Evolutionary conservation across 1,140 invertebrate species (phyloP).

Genomic region (Drosophila lini): DNA sequence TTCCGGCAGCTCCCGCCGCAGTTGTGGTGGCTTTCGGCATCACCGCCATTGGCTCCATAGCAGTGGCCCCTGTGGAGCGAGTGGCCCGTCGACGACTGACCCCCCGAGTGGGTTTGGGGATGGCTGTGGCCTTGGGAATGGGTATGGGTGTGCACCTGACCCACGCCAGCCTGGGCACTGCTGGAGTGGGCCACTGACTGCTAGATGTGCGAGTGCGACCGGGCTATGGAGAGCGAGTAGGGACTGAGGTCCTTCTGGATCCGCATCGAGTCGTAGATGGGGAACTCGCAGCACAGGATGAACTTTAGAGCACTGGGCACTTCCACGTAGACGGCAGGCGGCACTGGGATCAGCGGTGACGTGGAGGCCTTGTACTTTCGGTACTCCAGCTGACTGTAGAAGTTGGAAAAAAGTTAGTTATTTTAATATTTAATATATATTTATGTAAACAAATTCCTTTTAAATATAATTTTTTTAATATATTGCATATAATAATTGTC

Average conservation of each 20-base stretch:
- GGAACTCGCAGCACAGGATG: constrained; percentile 93
- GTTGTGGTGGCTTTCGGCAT: constrained; percentile 77
- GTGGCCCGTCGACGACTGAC: constrained; percentile 52
- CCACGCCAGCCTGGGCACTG: constrained; percentile 67
- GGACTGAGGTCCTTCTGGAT: constrained; percentile 89
- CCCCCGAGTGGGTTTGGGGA: constrained; percentile 34
- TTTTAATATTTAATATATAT: no score
- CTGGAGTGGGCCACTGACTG: constrained; percentile 83
- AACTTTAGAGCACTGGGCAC: constrained; percentile 93
- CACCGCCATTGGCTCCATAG: constrained; percentile 78
- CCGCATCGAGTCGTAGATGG: constrained; percentile 91
- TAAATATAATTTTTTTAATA: not conserved
- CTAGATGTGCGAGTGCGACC: constrained; percentile 90
- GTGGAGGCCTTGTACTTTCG: constrained; percentile 93
- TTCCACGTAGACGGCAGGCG: constrained; percentile 92
- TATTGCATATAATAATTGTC: not conserved
- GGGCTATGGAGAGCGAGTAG: constrained; percentile 90
- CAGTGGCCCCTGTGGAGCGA: constrained; percentile 74
- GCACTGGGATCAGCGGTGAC: constrained; percentile 94
- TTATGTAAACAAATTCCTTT: no score
- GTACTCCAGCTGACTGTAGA: constrained; percentile 90
- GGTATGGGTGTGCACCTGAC: constrained; percentile 51
- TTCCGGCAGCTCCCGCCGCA: constrained; percentile 79
- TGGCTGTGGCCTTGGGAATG: constrained; percentile 4
- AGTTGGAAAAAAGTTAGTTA: no score